phyloP scores from a whole-genome alignment of 2,113 vertebrate genomes.

The Synodontis membranacea region DNA sequence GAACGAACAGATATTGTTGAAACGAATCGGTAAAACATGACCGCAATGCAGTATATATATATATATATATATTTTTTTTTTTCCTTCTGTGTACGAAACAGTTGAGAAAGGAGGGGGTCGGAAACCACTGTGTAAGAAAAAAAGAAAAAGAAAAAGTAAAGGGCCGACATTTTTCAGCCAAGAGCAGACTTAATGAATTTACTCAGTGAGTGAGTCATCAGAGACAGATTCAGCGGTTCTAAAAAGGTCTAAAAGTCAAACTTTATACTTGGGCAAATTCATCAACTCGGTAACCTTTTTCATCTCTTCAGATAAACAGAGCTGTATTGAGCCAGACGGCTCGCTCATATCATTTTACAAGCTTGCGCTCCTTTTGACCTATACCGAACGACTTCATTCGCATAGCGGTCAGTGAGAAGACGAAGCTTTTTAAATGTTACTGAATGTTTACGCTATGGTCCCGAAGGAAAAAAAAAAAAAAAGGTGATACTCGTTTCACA shows the following conservation, averaged over 20 bases:
- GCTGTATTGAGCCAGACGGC: background rate
- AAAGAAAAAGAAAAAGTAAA: background rate
- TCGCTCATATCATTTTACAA: background rate
- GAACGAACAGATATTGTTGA: no score
- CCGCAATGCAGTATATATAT: no score
- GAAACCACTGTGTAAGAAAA: conserved; percentile 9
- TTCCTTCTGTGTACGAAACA: no score
- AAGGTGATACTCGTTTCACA: background rate
- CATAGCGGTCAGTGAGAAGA: background rate
- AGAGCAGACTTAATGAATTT: background rate
- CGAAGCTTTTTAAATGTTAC: background rate
- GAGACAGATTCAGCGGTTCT: background rate
- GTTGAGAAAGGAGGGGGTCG: conserved; percentile 22
- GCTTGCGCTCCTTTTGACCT: background rate
- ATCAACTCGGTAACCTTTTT: background rate
- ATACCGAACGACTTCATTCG: background rate
- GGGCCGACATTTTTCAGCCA: conserved; percentile 20
- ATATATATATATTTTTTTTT: no score
- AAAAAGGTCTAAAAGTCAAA: conserved; percentile 6
- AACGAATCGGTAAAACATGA: no score
- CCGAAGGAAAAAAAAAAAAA: background rate
- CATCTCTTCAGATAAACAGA: background rate
- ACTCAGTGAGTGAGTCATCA: background rate
- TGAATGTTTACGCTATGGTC: background rate
- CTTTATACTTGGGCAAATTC: background rate